Conservation (phyloP, 2,888 invertebrate species). For the Drosophila flavopinicola region DNA sequence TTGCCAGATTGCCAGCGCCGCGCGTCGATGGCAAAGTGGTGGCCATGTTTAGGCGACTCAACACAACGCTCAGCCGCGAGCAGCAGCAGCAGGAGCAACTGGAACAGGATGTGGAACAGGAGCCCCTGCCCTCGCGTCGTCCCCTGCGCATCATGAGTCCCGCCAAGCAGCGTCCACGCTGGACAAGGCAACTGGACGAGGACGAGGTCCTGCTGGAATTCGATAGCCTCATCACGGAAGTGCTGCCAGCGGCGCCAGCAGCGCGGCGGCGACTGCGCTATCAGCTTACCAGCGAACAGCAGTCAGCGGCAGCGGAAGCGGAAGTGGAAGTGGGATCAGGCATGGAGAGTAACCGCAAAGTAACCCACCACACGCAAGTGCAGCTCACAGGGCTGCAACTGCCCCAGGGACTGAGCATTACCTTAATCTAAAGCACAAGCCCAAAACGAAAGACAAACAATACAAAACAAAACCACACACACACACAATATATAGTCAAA, state of each 20-base stretch:
- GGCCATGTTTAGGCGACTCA: constrained; percentile 82
- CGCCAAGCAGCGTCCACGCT: constrained; percentile 75
- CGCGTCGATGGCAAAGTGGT: constrained; percentile 83
- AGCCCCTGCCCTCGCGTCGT: constrained; percentile 7
- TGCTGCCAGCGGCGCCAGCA: constrained; percentile 69
- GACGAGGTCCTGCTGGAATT: constrained; percentile 84
- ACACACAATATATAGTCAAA: constrained; percentile 58
- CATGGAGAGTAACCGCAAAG: constrained; percentile 22
- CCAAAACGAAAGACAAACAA: constrained; percentile 1
- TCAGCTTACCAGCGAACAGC: constrained; percentile 46
- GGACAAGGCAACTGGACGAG: constrained; percentile 76
- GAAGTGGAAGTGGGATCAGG: constrained; percentile 30
- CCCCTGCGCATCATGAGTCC: constrained; percentile 81
- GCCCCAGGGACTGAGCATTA: constrained; percentile 77
- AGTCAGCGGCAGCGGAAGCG: constrained; percentile 30
- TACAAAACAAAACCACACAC: constrained; percentile 10
- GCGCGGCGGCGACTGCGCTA: constrained; percentile 57
- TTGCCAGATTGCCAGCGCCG: constrained; percentile 71
- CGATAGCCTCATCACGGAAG: constrained; percentile 83
- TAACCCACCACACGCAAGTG: constrained; percentile 51
- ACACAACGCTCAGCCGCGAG: constrained; percentile 81
- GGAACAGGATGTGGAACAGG: constrained; percentile 2
- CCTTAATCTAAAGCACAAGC: constrained; percentile 55
- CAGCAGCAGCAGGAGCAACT: constrained; percentile 40
- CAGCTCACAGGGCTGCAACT: constrained; percentile 58